Evolutionary conservation across 2,113 vertebrate genomes (phyloP).

Genomic region (Rhagologus leucostigma): DNA sequence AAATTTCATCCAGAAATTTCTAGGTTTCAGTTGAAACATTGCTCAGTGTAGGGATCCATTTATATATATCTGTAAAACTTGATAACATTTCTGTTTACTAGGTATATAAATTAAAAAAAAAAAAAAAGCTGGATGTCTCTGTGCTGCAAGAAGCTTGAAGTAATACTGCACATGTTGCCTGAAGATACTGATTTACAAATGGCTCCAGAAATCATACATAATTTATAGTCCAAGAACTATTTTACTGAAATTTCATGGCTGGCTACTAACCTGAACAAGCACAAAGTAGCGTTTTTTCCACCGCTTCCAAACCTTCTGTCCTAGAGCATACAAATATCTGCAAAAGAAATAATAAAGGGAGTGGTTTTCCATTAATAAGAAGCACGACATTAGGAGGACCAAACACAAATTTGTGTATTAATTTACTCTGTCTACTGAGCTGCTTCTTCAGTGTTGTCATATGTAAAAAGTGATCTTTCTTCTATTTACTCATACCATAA

Average conservation of each 20-base stretch:
- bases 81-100: neutral
- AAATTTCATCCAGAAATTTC: neutral
- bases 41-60: neutral
- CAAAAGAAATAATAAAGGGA: constrained; percentile 4
- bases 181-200: neutral
- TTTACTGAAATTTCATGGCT: neutral
- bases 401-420: neutral
- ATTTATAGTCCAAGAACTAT: neutral
- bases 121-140: neutral
- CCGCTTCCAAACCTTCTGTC: constrained; percentile 95
- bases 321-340: constrained; percentile 89
- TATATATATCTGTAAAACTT: neutral
- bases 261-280: constrained; percentile 89
- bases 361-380: neutral
- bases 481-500: neutral
- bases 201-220: neutral
- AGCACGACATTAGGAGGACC: neutral
- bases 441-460: neutral
- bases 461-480: neutral
- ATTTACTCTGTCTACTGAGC: neutral
- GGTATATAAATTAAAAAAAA: neutral
- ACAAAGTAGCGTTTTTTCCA: constrained; percentile 98
- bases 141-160: neutral
- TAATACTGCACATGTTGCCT: neutral
- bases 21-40: neutral